Evolutionary conservation across 2,888 invertebrate species (phyloP).

Genomic region (Agriopis aurantiaria): DNA sequence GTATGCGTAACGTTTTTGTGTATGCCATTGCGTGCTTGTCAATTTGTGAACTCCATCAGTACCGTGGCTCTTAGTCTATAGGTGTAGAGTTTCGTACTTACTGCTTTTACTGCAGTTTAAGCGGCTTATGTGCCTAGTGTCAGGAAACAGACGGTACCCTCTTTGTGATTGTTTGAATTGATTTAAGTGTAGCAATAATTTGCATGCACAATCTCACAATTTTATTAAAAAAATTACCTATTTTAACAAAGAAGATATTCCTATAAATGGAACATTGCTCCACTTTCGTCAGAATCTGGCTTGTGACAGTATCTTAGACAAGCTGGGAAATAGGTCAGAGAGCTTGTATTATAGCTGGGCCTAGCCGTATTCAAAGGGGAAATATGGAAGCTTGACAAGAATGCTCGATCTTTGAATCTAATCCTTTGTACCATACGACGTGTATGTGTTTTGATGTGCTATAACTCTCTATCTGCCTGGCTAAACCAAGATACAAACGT

Average conservation of each 20-base stretch:
- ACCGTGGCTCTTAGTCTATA: constrained; percentile 19
- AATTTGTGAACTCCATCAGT: neutral
- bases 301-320: constrained; percentile 46
- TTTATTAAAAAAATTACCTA: constrained; percentile 12
- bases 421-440: neutral
- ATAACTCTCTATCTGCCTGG: no score
- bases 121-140: constrained; percentile 37
- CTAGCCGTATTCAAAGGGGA: constrained; percentile 40
- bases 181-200: neutral
- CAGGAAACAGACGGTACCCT: constrained; percentile 13
- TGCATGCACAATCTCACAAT: neutral
- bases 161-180: neutral
- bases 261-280: constrained; percentile 42
- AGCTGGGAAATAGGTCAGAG: constrained; percentile 46
- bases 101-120: constrained; percentile 45
- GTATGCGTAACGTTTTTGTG: no score
- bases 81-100: constrained; percentile 41
- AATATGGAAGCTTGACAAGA: constrained; percentile 36
- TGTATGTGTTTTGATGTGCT: no score
- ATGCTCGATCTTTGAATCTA: constrained; percentile 41
- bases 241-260: constrained; percentile 30
- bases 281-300: constrained; percentile 38
- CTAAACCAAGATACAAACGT: no score
- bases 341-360: constrained; percentile 39
- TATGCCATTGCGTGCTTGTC: neutral